Base-by-base conservation (phyloP, 2,888 invertebrate species). In the Oeneis ivallda region DNA sequence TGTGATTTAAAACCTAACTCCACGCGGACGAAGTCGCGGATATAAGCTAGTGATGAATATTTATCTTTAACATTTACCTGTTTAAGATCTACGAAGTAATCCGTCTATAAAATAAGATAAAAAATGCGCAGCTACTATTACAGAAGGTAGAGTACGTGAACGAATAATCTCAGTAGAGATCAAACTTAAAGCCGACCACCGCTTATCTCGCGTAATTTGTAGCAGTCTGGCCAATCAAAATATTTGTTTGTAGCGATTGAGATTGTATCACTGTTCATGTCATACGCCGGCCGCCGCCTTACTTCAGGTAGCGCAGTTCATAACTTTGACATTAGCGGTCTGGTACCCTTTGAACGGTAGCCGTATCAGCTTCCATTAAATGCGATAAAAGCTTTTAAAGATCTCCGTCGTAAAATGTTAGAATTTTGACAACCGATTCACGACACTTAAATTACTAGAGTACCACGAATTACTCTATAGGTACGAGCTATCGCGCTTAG, bases 181-280 rank as follows among this genome's bases (percentile, higher is more conserved):
- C 56, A 56, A 19, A 56, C 39, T 56, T 13, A 56, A 65, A 59
- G 26, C 41, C 32, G 56, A 56, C 59, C 59, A 64, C 66, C 62
- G 65, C 45, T 64, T 87, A 87, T 87, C 85, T 58, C 57, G 70
- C 70, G 80, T 85, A 82, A 87, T 87, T 87, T 87, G 84, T 86
- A 79, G 81, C 79, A 70, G 78, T 76, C 72, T 71, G 75, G 78
- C 79, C 79, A 84, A 87, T 87, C 86, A 86, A 86, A 88, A 86
- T 84, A 87, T 87, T 89, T 86, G 79, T 85, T 83, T 82, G 85
- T 84, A 69, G 65, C 75, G 75, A 80, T 81, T 74, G 76, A 74
- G 87, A 88, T 87, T 75, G 70, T 83, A 87, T 89, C 87, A 72
- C 70, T 68, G 72, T 74, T 76, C 79, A 85, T 79, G 81, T 83